Percentiles rank a stretch among this genome's conserved stretches.
phyloP scores from a whole-genome alignment of 2,797 vertebrate species.

The Tauraco hartlaubi region DNA sequence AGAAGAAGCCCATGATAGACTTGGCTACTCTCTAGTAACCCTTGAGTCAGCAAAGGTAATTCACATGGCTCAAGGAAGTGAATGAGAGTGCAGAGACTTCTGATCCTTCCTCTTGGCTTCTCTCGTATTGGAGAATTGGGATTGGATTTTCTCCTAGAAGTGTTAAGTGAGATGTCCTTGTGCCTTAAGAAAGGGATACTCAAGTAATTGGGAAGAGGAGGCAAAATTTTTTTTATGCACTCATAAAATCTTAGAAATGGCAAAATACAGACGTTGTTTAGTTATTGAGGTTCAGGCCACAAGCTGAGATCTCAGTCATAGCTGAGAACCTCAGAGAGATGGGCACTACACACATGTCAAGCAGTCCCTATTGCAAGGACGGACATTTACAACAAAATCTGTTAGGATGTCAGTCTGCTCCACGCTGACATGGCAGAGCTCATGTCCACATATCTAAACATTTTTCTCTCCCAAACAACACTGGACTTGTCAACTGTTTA shows the following conservation, averaged over 20 bases:
- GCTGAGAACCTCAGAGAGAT: neutral
- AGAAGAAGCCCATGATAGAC: neutral
- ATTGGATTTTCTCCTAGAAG: neutral
- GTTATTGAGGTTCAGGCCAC: neutral
- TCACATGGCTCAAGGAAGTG: neutral
- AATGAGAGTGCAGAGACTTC: neutral
- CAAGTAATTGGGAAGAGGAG: fast-evolving
- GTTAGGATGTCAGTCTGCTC: neutral
- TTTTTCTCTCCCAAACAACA: neutral
- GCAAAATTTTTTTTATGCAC: neutral
- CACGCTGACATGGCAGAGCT: neutral
- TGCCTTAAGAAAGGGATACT: neutral
- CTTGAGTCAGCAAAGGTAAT: neutral
- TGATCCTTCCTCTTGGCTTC: neutral
- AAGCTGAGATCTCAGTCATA: neutral
- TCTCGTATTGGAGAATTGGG: neutral
- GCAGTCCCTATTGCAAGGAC: neutral
- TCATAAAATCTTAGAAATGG: neutral
- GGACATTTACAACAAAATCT: neutral
- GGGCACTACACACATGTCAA: neutral
- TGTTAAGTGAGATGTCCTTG: neutral
- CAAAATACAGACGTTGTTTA: neutral
- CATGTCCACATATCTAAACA: fast-evolving
- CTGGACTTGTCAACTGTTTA: fast-evolving
- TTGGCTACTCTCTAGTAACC: neutral